Percentiles rank a stretch among this genome's conserved stretches.
phyloP scores from a whole-genome alignment of 2,888 invertebrate species.

The Amphiduros pacificus region DNA sequence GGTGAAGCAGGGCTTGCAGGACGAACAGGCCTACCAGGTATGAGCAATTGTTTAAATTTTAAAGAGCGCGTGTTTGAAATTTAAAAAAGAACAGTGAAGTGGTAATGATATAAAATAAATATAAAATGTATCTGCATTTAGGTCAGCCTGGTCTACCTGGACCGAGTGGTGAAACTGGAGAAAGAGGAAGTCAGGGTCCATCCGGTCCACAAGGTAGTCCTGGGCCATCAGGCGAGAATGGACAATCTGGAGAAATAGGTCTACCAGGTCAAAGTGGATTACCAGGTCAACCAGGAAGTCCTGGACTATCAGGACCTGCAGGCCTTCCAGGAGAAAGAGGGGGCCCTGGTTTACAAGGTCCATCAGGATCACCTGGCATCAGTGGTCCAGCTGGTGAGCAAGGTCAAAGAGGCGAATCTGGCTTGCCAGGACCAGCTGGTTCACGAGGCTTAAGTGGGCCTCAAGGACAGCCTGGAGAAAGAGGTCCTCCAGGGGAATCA shows the following conservation, averaged over 20 bases:
- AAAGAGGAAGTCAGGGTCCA: too few relatives aligned
- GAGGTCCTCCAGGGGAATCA: conserved; percentile 21
- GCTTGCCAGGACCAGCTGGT: conserved; percentile 21
- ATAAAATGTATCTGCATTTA: conserved; percentile 3
- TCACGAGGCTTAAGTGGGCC: conserved; percentile 20
- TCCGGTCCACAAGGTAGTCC: too few relatives aligned
- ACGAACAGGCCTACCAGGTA: background rate
- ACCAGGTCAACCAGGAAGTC: conserved; percentile 37
- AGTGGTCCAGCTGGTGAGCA: conserved; percentile 23
- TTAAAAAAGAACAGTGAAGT: too few relatives aligned
- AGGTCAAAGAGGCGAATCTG: conserved; percentile 14
- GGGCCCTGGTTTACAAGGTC: conserved; percentile 16
- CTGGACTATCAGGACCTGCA: conserved; percentile 11
- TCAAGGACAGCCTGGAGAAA: conserved; percentile 21
- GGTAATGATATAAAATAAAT: too few relatives aligned
- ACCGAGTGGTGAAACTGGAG: conserved; percentile 12
- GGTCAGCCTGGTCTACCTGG: conserved; percentile 7
- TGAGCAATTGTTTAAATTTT: too few relatives aligned
- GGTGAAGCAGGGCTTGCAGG: conserved; percentile 18
- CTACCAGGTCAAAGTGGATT: conserved; percentile 12
- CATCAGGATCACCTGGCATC: conserved; percentile 14
- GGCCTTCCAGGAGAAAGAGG: conserved; percentile 21
- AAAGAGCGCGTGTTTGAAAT: too few relatives aligned
- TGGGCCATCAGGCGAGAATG: conserved; percentile 12
- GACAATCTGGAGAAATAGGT: conserved; percentile 7